Conservation (phyloP, 2,113 vertebrate genomes). For the Meriones unguiculatus region DNA sequence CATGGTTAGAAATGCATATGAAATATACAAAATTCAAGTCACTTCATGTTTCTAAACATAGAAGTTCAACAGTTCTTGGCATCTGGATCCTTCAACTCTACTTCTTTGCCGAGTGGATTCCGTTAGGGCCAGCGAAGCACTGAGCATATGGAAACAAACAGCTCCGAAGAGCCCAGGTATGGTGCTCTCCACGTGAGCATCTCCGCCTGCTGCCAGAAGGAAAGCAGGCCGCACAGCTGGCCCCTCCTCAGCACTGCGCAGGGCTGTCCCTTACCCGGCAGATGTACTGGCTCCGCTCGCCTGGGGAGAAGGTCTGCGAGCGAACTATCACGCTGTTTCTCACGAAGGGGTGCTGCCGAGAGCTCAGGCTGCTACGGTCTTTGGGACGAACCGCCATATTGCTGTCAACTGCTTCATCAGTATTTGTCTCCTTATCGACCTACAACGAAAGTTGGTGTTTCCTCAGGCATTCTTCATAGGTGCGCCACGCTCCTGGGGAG, state of each 20-base stretch:
- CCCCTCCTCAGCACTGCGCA: not conserved
- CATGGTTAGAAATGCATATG: not conserved
- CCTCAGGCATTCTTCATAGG: not conserved
- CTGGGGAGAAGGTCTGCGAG: conserved; percentile 93
- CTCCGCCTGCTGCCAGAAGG: not conserved
- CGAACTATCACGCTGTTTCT: conserved; percentile 92
- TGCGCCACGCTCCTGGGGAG: not conserved
- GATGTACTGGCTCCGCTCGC: conserved; percentile 91
- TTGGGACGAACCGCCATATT: conserved; percentile 86
- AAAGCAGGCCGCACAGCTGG: conserved; percentile 49
- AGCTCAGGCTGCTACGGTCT: conserved; percentile 86
- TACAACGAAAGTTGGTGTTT: conserved; percentile 65
- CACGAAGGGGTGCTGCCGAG: conserved; percentile 86
- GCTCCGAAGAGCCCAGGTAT: not conserved
- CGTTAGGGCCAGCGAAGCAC: not conserved
- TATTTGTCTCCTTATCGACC: conserved; percentile 93
- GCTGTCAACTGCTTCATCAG: conserved; percentile 78
- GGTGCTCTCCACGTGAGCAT: not conserved
- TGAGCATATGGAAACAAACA: conserved; percentile 1
- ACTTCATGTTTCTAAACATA: conserved; percentile 25
- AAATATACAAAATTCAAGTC: not conserved
- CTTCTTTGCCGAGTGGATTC: not conserved
- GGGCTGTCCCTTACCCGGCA: conserved; percentile 89
- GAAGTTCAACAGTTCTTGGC: not conserved
- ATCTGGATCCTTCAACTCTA: not conserved